Evolutionary conservation across 1,140 invertebrate genomes (phyloP), one percentile per base, ranked within the genome.

Genomic region (Drosophila chauvacae): DNA sequence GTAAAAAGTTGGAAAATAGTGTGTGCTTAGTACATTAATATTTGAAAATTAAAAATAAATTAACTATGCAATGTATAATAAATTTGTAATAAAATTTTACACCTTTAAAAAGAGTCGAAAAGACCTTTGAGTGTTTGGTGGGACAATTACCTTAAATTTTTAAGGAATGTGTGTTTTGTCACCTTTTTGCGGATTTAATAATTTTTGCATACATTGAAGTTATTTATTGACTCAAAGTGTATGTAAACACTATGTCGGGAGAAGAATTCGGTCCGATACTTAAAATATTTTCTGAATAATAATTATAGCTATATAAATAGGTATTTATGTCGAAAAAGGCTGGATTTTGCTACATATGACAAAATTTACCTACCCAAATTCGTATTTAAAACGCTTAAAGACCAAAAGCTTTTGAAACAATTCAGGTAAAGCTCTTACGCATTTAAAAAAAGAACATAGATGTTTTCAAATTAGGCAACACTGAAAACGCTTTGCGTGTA

Each of bases 71-170:
- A 39, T 23, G 53, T 56, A 35, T 20, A 14, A 23, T 14, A 35
- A 20, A 5, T 33, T 51, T 20, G 51, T 35, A 55, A 37, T 55
- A 55, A 23, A 55, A 23, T 37, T 55, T 9, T 35, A 55, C 51
- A 55, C 30, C 10, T 33, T 55, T 37, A 16, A 35, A 35, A 6
- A 51, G n/a, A 50, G 7, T 10, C 4, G 7, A 10, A 28, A 26
- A 48, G 16, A 51, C 2, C 4, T 30, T 18, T 5, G 10, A 50
- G 1, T 18, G 4, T 33, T 33, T 51, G 6, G 13, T 13, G n/a
- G 48, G 28, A 18, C 3, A 7, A 35, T 14, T 53, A 14, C 13
- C n/a, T 13, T 18, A n/a, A 9, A 11, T 6, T 33, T n/a, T 6
- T n/a, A 10, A 50, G 4, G 7, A 23, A 47, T 23, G 3, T 7